Conservation (phyloP, 2,888 invertebrate species). For the Rhorus exstirpatorius region DNA sequence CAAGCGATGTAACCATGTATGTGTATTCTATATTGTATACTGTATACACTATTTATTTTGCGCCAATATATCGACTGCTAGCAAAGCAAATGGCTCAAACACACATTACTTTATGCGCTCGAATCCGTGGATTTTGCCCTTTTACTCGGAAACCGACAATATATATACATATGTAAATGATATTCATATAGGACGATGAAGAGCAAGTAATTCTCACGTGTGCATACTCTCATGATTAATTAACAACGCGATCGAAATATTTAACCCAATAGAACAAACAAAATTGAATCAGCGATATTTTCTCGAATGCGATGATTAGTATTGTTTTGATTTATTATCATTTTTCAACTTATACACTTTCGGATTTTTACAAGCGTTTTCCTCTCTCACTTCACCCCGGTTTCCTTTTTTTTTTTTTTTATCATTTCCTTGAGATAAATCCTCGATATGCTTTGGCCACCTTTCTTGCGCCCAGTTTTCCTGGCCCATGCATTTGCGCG, state of each 20-base stretch:
- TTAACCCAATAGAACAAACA: constrained; percentile 44
- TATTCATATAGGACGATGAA: constrained; percentile 12
- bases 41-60: not conserved
- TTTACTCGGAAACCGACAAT: not conserved
- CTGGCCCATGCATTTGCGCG: too few relatives aligned
- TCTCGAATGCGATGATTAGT: not conserved
- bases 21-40: constrained; percentile 9
- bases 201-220: constrained; percentile 25
- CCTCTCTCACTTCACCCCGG: too few relatives aligned
- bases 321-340: not conserved
- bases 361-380: not conserved
- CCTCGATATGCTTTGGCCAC: too few relatives aligned
- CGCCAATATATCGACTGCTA: not conserved
- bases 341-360: not conserved
- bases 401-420: too few relatives aligned
- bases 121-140: not conserved
- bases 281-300: constrained; percentile 55
- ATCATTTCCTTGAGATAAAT: too few relatives aligned
- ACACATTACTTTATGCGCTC: not conserved
- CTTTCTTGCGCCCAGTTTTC: too few relatives aligned
- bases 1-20: constrained; percentile 15
- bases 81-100: not conserved
- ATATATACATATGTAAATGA: not conserved
- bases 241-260: constrained; percentile 48
- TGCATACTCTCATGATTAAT: constrained; percentile 40